Conservation (phyloP, 2,797 vertebrate genomes). For the Stomatorhinus walkeri region DNA sequence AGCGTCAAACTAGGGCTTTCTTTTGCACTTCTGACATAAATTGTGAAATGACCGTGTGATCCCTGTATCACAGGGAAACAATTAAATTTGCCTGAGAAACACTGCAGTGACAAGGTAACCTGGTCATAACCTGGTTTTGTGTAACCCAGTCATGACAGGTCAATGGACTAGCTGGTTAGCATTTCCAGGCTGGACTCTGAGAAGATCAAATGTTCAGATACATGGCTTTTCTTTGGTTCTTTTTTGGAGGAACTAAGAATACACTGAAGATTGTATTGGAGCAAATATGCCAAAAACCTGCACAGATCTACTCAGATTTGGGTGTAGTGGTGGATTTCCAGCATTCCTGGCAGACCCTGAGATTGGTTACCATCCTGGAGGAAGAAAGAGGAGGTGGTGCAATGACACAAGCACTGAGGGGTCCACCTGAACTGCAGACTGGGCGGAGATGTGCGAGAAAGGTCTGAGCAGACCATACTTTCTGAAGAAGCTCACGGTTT, state of each 20-base stretch:
- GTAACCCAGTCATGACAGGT: background rate
- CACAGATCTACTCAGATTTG: background rate
- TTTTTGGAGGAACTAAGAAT: background rate
- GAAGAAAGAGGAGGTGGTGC: background rate
- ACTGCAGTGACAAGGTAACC: background rate
- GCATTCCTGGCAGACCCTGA: background rate
- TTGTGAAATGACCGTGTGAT: background rate
- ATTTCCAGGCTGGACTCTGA: background rate
- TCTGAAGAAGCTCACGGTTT: background rate
- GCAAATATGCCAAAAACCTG: background rate
- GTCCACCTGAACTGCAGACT: background rate
- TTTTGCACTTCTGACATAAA: background rate
- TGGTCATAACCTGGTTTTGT: background rate
- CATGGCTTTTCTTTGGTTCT: background rate
- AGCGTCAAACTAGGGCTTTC: background rate
- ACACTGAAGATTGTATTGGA: background rate
- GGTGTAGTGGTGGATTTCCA: background rate
- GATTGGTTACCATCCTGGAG: background rate
- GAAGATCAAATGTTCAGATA: background rate
- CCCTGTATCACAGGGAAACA: background rate
- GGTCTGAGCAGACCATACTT: background rate
- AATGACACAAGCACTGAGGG: background rate
- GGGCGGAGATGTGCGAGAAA: background rate
- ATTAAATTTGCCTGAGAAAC: background rate
- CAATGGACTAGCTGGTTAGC: background rate